A percentile compares a stretch with the other conserved stretches of the same genome.
Conservation (phyloP, 1,140 invertebrate species). For the Nebria ingens region DNA sequence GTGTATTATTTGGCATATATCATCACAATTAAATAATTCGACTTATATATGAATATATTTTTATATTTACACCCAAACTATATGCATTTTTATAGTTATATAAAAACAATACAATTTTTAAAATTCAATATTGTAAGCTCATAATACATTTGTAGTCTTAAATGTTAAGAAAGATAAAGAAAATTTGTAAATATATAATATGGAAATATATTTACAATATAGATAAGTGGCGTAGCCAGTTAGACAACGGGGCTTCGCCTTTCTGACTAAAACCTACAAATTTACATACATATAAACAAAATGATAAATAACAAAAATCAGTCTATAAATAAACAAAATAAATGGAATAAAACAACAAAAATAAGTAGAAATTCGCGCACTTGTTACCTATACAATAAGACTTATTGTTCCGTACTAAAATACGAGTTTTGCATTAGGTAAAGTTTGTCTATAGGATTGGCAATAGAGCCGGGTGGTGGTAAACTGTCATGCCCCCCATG, state of each 20-base stretch:
- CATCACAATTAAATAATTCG: slow-evolving; percentile 36
- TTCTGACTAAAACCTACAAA: no score
- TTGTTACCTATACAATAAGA: no score
- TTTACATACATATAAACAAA: no score
- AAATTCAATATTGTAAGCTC: slow-evolving; percentile 1
- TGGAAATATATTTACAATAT: not conserved
- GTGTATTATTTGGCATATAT: slow-evolving; percentile 27
- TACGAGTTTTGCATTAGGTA: slow-evolving; percentile 97
- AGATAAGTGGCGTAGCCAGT: no score
- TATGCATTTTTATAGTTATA: not conserved
- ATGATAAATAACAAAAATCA: no score
- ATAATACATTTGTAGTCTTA: not conserved
- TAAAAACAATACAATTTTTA: not conserved
- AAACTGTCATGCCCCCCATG: slow-evolving; percentile 37
- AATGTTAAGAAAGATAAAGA: not conserved
- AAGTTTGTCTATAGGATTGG: slow-evolving; percentile 92
- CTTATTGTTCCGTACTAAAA: slow-evolving; percentile 60
- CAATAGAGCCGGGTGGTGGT: slow-evolving; percentile 38
- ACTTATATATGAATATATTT: slow-evolving; percentile 19
- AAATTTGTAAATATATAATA: not conserved
- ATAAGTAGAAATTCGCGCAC: no score
- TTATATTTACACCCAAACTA: slow-evolving; percentile 1
- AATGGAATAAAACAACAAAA: no score
- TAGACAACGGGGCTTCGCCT: no score
- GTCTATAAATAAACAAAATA: no score